Conservation (phyloP, 2,113 vertebrate species). For the Archocentrus centrarchus region DNA sequence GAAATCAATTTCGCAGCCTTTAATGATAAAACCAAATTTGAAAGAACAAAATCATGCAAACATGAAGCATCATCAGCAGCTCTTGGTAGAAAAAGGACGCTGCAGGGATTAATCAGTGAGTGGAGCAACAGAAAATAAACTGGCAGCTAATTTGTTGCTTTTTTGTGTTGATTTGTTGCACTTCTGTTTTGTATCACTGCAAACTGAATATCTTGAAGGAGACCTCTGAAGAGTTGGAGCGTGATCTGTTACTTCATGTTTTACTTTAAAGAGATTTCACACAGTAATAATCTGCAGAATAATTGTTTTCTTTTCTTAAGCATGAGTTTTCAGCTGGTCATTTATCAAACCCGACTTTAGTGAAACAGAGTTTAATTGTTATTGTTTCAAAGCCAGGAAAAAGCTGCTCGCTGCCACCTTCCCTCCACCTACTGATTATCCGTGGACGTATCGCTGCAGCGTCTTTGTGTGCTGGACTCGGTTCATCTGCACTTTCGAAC, state of each 20-base stretch:
- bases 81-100: neutral
- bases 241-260: neutral
- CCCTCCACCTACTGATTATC: neutral
- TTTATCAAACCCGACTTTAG: neutral
- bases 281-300: neutral
- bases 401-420: neutral
- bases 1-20: neutral
- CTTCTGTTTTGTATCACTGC: neutral
- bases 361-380: neutral
- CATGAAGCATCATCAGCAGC: neutral
- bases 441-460: neutral
- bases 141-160: neutral
- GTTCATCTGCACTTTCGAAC: neutral
- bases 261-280: neutral
- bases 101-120: neutral
- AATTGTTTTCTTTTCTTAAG: neutral
- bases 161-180: neutral
- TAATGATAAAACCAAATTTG: neutral
- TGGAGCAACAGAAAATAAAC: fast-evolving
- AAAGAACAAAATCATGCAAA: neutral
- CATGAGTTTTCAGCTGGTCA: neutral
- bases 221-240: neutral
- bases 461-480: neutral
- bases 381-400: neutral
- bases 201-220: neutral